Evolutionary conservation across 1,140 invertebrate species (phyloP).

Genomic region (Yoshiicerus persimilis): DNA sequence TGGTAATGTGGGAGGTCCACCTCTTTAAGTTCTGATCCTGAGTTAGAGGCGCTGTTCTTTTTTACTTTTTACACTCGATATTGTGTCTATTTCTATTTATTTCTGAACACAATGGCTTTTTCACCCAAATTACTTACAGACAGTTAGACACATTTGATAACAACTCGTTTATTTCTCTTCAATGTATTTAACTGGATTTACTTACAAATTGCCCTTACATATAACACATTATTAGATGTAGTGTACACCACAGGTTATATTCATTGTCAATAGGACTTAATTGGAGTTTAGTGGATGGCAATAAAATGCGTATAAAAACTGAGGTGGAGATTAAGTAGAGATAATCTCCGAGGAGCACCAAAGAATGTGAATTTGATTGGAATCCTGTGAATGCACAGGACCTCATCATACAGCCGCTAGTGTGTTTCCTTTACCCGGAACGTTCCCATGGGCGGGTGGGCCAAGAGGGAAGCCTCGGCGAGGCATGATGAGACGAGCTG

Average conservation of each 20-base stretch:
- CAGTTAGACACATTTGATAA: background rate
- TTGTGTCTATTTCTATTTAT: background rate
- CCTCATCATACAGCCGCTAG: constrained; percentile 57
- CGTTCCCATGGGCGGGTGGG: constrained; percentile 78
- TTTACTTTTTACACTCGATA: background rate
- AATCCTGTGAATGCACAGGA: constrained; percentile 41
- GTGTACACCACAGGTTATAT: too few species aligned
- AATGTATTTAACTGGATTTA: background rate
- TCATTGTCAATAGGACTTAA: background rate
- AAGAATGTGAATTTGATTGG: constrained; percentile 14
- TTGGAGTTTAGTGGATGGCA: background rate
- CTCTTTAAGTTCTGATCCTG: background rate
- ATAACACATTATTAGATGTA: background rate
- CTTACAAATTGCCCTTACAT: background rate
- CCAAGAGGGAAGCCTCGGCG: constrained; percentile 78
- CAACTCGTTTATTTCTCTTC: background rate
- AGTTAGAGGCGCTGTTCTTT: background rate
- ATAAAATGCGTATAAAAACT: background rate
- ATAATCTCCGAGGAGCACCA: background rate
- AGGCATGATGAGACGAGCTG: constrained; percentile 91
- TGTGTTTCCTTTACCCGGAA: constrained; percentile 67
- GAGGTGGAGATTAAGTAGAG: background rate
- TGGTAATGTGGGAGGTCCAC: background rate
- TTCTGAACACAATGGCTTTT: background rate
- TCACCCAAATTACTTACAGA: background rate